phyloP scores from a whole-genome alignment of 2,797 vertebrate genomes.

The Paguma larvata region DNA sequence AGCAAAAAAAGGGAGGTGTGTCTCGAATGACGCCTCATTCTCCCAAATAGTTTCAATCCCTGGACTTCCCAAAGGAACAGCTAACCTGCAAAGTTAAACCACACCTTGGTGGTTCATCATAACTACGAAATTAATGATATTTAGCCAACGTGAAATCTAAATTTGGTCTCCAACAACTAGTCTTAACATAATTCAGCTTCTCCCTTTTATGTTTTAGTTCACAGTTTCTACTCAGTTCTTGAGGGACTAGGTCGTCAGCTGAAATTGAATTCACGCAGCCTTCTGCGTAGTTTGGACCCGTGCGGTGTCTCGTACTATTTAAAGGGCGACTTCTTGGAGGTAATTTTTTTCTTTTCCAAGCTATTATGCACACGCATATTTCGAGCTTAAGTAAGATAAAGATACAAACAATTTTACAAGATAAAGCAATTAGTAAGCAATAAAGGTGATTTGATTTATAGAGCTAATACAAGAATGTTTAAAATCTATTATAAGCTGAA shows the following conservation, averaged over 20 bases:
- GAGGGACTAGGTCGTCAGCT: background rate
- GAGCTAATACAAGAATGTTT: conserved; percentile 68
- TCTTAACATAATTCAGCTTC: background rate
- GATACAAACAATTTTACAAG: background rate
- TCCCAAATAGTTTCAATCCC: background rate
- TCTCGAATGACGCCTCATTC: accelerated
- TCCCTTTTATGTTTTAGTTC: background rate
- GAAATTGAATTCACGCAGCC: background rate
- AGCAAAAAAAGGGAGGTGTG: background rate
- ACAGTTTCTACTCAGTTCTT: background rate
- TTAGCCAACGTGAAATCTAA: background rate
- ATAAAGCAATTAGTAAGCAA: conserved; percentile 36
- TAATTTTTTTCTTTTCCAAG: background rate
- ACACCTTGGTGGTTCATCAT: background rate
- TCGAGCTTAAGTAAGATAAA: background rate
- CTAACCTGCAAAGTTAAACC: background rate
- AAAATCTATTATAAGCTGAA: conserved; percentile 78
- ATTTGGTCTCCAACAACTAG: background rate
- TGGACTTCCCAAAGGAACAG: background rate
- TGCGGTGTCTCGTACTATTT: accelerated
- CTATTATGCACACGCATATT: background rate
- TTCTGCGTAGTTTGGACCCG: accelerated
- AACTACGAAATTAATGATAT: background rate
- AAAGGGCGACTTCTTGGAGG: background rate
- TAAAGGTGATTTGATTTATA: conserved; percentile 69